A percentile compares a stretch with the other conserved stretches of the same genome.
Conservation (phyloP, 2,113 vertebrate genomes). For the Beaufortia kweichowensis region DNA sequence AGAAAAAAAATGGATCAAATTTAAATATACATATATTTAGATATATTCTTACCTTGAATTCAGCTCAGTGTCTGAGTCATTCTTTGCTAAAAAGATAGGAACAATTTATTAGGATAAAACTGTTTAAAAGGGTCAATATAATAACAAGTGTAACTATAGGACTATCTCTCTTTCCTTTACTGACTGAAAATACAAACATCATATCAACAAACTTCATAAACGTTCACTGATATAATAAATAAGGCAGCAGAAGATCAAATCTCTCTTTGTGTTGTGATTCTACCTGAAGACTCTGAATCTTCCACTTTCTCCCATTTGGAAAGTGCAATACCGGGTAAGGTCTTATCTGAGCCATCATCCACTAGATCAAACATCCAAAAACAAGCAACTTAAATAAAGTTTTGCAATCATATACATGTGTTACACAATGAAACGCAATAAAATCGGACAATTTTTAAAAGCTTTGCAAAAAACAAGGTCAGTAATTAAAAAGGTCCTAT, state of each 20-base stretch:
- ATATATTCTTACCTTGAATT: constrained; percentile 61
- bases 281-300: constrained; percentile 67
- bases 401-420: too few species aligned
- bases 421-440: not conserved
- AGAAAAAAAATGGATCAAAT: not conserved
- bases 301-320: constrained; percentile 79
- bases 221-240: too few species aligned
- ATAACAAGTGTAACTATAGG: not conserved
- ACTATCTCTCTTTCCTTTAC: not conserved
- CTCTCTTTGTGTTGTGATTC: not conserved
- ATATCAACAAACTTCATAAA: not conserved
- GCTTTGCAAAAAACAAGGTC: not conserved
- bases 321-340: constrained; percentile 68
- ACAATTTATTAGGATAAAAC: not conserved
- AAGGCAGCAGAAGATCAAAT: not conserved
- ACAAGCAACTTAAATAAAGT: not conserved
- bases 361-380: constrained; percentile 57
- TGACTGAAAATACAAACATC: not conserved
- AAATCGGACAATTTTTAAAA: not conserved
- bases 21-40: too few species aligned
- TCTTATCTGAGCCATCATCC: constrained; percentile 64
- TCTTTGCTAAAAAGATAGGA: constrained; percentile 63
- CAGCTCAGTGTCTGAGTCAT: constrained; percentile 60
- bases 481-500: not conserved
- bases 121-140: too few species aligned